Conservation (phyloP, 2,113 vertebrate species). For the Vulpes ferrilata region DNA sequence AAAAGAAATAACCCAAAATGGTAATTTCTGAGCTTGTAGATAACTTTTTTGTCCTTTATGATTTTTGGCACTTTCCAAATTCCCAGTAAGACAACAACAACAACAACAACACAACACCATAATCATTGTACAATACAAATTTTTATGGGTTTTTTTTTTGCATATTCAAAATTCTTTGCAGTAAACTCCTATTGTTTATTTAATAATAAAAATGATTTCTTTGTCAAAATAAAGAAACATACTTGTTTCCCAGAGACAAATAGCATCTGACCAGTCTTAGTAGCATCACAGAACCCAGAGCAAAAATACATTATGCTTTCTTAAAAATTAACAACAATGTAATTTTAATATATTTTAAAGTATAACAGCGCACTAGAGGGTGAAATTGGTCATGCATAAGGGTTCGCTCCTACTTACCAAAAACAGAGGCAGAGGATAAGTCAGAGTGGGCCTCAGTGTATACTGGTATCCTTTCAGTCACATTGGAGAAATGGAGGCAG, state of each 20-base stretch:
- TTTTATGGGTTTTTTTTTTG: not conserved
- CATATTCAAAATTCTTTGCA: slow-evolving; percentile 31
- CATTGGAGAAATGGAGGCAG: not conserved
- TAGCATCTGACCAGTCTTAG: not conserved
- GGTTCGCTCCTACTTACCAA: not conserved
- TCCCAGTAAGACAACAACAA: no score
- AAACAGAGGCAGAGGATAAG: not conserved
- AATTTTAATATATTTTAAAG: not conserved
- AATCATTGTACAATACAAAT: not conserved
- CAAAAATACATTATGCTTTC: not conserved
- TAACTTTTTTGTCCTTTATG: not conserved
- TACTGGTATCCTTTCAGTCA: not conserved
- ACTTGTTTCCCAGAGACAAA: not conserved
- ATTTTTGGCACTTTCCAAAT: slow-evolving; percentile 28
- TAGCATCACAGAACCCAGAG: not conserved
- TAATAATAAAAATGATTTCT: not conserved
- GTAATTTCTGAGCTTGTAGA: not conserved
- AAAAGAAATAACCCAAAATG: not conserved
- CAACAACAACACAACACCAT: not conserved
- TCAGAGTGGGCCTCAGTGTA: not conserved
- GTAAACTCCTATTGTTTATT: not conserved
- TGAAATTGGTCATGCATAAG: not conserved
- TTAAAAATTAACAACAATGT: not conserved
- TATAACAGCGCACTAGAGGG: not conserved
- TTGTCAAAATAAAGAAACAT: slow-evolving; percentile 42